Evolutionary conservation across 2,797 vertebrate genomes (phyloP), one percentile per base, ranked within the genome.

Genomic region (Phyllotis vaccarum): DNA sequence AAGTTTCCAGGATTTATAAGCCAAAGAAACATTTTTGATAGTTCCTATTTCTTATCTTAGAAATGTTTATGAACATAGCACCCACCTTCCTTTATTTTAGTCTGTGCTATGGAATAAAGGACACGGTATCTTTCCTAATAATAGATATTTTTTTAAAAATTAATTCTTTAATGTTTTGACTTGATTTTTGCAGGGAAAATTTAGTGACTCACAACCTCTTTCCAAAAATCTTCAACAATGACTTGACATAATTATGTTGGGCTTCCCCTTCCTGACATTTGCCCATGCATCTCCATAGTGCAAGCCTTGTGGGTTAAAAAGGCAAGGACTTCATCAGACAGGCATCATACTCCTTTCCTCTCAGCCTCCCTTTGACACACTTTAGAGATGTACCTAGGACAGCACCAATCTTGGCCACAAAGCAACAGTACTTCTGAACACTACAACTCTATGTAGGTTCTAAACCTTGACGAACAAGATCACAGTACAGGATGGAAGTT

Each of bases 1-100:
- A 81, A 31, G 12, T 62, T 58, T 75, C 14, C 2, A 6, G 24
- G 1, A 16, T 11, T 83, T 49, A 19, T 0, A 43, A 14, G 58
- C 64, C 76, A 95, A 96, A 87, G 19, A 10, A 27, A 21, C 13
- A 64, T 37, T 92, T 75, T 11, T 92, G 80, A 82, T 40, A 37
- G 94, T 56, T 46, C 5, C 68, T 72, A 8, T 6, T 60, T 85
- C 95, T 94, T 91, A 81, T 81, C 40, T 85, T 86, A n/a, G 91
- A 93, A 80, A 49, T 83, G 54, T 40, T 79, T 93, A 10, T 79
- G n/a, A 91, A 24, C 5, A 87, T 22, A 81, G 16, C 12, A n/a
- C 54, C 19, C 8, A 0, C 46, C 22, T 86, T 17, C 29, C 3
- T 58, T 74, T 34, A 43, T 58, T 72, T 87, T 72, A 52, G 14